Evolutionary conservation across 2,113 vertebrate species (phyloP).

Genomic region (Seriola quinqueradiata): DNA sequence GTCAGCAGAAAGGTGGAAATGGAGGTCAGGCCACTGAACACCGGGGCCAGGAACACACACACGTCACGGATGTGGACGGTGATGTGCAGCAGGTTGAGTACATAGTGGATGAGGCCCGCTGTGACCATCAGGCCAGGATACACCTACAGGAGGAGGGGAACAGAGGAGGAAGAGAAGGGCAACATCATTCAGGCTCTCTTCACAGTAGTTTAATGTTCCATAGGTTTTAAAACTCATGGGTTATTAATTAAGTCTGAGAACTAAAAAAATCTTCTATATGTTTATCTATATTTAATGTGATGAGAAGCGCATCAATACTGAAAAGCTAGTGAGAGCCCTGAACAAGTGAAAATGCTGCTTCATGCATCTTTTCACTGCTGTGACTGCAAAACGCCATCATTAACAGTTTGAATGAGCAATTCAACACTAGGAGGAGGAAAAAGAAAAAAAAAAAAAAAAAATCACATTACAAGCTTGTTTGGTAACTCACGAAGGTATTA

Average conservation of each 20-base stretch:
- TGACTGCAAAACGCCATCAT: background rate
- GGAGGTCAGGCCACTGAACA: slow-evolving; percentile 97
- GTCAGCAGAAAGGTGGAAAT: slow-evolving; percentile 97
- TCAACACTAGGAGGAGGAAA: background rate
- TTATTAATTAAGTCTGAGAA: background rate
- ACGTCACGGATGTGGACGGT: slow-evolving; percentile 97
- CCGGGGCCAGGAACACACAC: slow-evolving; percentile 95
- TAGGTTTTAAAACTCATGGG: background rate
- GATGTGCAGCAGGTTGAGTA: slow-evolving; percentile 94
- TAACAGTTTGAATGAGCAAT: background rate
- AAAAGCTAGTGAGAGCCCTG: background rate
- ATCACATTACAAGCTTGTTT: background rate
- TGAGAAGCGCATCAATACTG: background rate
- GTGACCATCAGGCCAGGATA: slow-evolving; percentile 97
- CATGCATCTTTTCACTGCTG: slow-evolving; percentile 12
- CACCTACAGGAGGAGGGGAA: slow-evolving; percentile 82
- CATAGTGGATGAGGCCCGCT: slow-evolving; percentile 97
- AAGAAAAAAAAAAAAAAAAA: background rate
- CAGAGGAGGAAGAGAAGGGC: too few relatives aligned
- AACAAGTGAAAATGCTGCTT: slow-evolving; percentile 21
- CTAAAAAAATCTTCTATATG: background rate
- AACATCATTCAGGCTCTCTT: background rate
- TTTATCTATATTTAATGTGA: background rate
- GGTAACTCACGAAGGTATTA: background rate
- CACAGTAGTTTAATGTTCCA: background rate